Percentiles rank a stretch among this genome's conserved stretches.
Conservation (phyloP, 1,140 invertebrate genomes). For the Aphis craccivora region DNA sequence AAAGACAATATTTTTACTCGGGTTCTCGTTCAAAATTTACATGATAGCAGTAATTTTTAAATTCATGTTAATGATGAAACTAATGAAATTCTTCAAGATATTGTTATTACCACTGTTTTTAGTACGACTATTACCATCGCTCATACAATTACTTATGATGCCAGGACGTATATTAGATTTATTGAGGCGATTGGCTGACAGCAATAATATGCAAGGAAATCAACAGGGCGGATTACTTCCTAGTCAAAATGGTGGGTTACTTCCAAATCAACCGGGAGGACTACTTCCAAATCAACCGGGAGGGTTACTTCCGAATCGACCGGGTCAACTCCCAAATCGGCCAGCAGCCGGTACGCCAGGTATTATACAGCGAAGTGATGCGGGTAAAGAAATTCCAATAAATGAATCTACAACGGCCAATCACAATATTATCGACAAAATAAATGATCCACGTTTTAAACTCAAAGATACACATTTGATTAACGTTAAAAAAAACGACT, state of each 20-base stretch:
- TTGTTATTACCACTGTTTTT: not conserved
- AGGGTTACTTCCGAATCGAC: rapidly evolving
- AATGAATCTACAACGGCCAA: not conserved
- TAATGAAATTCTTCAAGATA: not conserved
- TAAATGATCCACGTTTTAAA: not conserved
- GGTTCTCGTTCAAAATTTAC: not conserved
- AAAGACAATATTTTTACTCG: not conserved
- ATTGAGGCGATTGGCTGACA: not conserved
- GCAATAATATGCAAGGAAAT: not conserved
- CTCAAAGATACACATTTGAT: not conserved
- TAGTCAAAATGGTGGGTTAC: too few species aligned
- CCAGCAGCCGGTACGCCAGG: too few species aligned
- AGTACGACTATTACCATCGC: not conserved
- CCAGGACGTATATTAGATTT: not conserved
- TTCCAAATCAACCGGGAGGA: too few species aligned
- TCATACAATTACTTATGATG: not conserved
- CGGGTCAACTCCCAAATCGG: not conserved
- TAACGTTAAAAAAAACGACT: not conserved
- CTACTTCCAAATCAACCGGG: not conserved
- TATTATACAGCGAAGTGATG: not conserved
- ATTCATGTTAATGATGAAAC: not conserved
- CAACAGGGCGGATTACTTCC: not conserved
- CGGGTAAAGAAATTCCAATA: not conserved
- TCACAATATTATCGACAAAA: not conserved
- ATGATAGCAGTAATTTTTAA: not conserved